Evolutionary conservation across 2,113 vertebrate species (phyloP).

Genomic region (Turdus rufiventris): DNA sequence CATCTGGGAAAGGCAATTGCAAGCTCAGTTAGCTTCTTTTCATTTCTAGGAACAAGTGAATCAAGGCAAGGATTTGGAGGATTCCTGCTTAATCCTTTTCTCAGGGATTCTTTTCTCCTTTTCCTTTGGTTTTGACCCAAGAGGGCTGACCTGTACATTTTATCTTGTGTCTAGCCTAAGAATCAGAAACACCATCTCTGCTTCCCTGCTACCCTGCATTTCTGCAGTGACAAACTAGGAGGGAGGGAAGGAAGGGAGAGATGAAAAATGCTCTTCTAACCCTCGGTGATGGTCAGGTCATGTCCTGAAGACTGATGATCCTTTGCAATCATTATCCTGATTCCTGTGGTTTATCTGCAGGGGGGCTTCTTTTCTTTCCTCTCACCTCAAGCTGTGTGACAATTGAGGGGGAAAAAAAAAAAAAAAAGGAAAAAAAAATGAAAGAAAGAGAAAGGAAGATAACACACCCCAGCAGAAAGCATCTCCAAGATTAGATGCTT

Average conservation of each 20-base stretch:
- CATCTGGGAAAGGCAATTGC: not conserved
- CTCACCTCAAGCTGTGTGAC: not conserved
- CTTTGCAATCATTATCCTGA: not conserved
- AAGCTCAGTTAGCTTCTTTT: constrained; percentile 1
- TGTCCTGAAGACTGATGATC: not conserved
- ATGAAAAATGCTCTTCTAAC: not conserved
- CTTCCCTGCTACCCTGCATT: not conserved
- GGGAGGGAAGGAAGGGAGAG: not conserved
- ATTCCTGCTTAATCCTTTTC: constrained; percentile 20
- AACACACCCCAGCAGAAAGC: not conserved
- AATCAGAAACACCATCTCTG: not conserved
- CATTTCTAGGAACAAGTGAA: not conserved
- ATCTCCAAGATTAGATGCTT: constrained; percentile 40
- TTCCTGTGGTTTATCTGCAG: not conserved
- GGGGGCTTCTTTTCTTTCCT: not conserved
- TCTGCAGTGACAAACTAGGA: not conserved
- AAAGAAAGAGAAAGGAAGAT: not conserved
- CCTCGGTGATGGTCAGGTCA: not conserved
- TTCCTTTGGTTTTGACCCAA: not conserved
- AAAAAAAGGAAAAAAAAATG: too few species aligned
- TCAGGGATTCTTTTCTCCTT: not conserved
- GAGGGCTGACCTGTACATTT: not conserved
- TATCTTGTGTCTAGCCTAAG: not conserved
- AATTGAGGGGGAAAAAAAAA: not conserved
- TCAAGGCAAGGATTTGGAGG: not conserved